Conservation (phyloP, 53 echinoderm and acorn worm genomes). For the Astropecten irregularis region DNA sequence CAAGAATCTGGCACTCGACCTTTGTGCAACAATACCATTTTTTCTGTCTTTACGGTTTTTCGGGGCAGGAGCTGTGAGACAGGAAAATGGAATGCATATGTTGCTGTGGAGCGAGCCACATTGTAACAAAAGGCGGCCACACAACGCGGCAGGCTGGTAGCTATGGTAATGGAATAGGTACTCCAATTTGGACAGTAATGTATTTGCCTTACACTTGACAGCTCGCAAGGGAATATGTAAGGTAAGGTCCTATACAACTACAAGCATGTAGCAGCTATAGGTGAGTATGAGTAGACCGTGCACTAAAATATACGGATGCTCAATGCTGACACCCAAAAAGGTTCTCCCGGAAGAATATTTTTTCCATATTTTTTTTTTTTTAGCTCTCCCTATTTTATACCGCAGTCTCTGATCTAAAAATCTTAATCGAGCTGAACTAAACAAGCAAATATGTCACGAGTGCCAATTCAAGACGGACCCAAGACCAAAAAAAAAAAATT, state of each 20-base stretch:
- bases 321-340: not conserved
- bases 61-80: not conserved
- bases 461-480: slow-evolving; percentile 19
- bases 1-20: slow-evolving; percentile 17
- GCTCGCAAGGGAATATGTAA: slow-evolving; percentile 46
- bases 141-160: slow-evolving; percentile 29
- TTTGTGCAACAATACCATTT: not conserved
- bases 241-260: not conserved
- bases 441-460: slow-evolving; percentile 66
- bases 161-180: slow-evolving; percentile 47
- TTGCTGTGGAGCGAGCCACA: slow-evolving; percentile 3
- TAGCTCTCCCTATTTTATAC: not conserved
- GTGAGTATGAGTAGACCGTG: too few relatives aligned
- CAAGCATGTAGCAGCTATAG: not conserved
- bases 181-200: slow-evolving; percentile 66
- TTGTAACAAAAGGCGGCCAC: slow-evolving; percentile 57
- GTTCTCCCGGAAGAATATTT: not conserved
- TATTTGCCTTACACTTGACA: slow-evolving; percentile 62
- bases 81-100: slow-evolving; percentile 48
- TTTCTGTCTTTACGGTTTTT: too few relatives aligned
- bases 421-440: slow-evolving; percentile 70
- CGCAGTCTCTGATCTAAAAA: slow-evolving; percentile 51
- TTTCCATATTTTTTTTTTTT: too few relatives aligned
- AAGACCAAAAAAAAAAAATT: not conserved
- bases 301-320: not conserved